Conservation (phyloP, 2,888 invertebrate genomes). For the Drosophila testacea region DNA sequence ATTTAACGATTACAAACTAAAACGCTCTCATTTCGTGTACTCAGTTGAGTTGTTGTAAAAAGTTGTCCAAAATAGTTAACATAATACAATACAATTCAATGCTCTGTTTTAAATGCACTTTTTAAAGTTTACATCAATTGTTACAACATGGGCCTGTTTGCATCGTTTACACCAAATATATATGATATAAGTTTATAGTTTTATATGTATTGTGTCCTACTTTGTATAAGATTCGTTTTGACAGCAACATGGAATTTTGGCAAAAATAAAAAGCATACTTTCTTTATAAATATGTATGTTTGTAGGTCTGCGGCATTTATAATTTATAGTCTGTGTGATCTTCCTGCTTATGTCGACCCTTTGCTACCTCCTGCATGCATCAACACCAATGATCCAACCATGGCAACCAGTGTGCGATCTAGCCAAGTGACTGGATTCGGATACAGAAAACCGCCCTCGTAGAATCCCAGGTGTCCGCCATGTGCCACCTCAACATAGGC, state of each 20-base stretch:
- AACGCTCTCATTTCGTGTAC: conserved; percentile 26
- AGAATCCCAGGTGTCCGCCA: conserved; percentile 97
- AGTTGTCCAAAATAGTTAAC: conserved; percentile 31
- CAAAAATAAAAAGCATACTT: conserved; percentile 51
- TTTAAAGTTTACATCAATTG: conserved; percentile 61
- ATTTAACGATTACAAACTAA: conserved; percentile 46
- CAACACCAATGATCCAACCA: conserved; percentile 90
- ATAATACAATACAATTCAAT: conserved; percentile 44
- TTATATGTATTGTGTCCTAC: conserved; percentile 45
- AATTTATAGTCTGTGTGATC: not conserved
- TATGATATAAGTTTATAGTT: conserved; percentile 16
- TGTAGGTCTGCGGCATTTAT: conserved; percentile 29
- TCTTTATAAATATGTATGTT: conserved; percentile 3
- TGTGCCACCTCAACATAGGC: conserved; percentile 94
- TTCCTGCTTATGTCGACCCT: conserved; percentile 44
- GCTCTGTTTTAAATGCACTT: conserved; percentile 76
- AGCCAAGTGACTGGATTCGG: conserved; percentile 97
- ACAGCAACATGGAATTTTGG: conserved; percentile 67
- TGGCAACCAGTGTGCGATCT: conserved; percentile 93
- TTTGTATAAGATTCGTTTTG: conserved; percentile 48
- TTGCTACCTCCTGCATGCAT: conserved; percentile 77
- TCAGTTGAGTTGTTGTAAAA: conserved; percentile 28
- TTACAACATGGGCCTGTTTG: conserved; percentile 34
- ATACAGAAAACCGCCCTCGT: conserved; percentile 94
- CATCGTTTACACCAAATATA: conserved; percentile 43